Conservation (phyloP, 2,113 vertebrate species). For the Benitochromis conjunctus region DNA sequence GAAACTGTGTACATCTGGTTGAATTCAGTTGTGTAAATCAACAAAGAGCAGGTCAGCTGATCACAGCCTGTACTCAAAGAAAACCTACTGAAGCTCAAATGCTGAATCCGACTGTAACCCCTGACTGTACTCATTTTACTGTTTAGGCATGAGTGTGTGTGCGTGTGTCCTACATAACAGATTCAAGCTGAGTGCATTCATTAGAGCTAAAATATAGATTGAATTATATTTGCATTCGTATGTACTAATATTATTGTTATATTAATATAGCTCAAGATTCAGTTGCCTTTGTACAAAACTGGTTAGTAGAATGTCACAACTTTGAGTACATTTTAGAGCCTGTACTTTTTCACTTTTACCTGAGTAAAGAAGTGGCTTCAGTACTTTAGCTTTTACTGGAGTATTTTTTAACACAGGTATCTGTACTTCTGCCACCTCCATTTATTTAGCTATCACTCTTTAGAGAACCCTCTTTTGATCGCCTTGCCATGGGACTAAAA, state of each 20-base stretch:
- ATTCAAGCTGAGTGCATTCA: not conserved
- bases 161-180: not conserved
- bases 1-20: not conserved
- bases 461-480: too few relatives aligned
- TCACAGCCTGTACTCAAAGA: not conserved
- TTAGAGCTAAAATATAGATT: not conserved
- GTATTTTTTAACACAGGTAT: too few relatives aligned
- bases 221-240: not conserved
- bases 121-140: not conserved
- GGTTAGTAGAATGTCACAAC: not conserved
- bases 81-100: not conserved
- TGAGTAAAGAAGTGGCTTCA: too few relatives aligned
- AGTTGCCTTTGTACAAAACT: not conserved
- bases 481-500: too few relatives aligned
- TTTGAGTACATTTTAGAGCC: too few relatives aligned
- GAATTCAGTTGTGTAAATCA: not conserved
- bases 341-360: too few relatives aligned
- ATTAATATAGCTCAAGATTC: not conserved
- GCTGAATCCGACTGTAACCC: not conserved
- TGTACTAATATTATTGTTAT: not conserved
- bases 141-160: not conserved
- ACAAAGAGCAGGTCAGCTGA: not conserved
- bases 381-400: too few relatives aligned
- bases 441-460: too few relatives aligned
- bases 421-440: too few relatives aligned